These are phyloP conservation scores for Eulithis testata DNA, from an alignment of 2,888 invertebrate genomes.

Conservation along the genomic window DNA sequence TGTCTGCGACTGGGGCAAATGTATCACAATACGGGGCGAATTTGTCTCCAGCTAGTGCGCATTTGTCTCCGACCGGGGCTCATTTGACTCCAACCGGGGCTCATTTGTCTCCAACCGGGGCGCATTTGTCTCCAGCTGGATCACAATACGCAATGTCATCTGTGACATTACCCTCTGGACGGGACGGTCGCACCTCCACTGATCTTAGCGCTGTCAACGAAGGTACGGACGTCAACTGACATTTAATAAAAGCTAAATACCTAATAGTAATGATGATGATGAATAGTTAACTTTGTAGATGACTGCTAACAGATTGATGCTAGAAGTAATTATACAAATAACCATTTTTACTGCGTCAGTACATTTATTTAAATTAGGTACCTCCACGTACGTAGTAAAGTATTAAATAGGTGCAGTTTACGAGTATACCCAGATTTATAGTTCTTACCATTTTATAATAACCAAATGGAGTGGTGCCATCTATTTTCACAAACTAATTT, in stretches of 20 bases:
- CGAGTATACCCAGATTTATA: too few relatives aligned
- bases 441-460: too few relatives aligned
- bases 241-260: conserved; percentile 17
- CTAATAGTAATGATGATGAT: conserved; percentile 17
- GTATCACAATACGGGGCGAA: background rate
- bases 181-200: conserved; percentile 45
- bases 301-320: conserved; percentile 4
- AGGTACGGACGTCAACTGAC: conserved; percentile 78
- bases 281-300: conserved; percentile 23
- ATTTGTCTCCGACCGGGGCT: conserved; percentile 4
- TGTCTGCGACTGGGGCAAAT: conserved; percentile 18
- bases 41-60: conserved; percentile 7
- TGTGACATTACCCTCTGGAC: conserved; percentile 31
- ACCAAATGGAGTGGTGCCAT: too few relatives aligned
- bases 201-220: conserved; percentile 83
- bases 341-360: too few relatives aligned
- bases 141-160: conserved; percentile 38
- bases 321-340: too few relatives aligned
- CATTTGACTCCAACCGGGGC: conserved; percentile 12
- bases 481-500: too few relatives aligned
- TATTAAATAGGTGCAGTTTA: too few relatives aligned
- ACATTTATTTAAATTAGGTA: too few relatives aligned
- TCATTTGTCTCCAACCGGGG: conserved; percentile 17
- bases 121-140: conserved; percentile 19
- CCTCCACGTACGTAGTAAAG: too few relatives aligned